Conservation (phyloP, 2,888 invertebrate species). For the Dilophus febrilis region DNA sequence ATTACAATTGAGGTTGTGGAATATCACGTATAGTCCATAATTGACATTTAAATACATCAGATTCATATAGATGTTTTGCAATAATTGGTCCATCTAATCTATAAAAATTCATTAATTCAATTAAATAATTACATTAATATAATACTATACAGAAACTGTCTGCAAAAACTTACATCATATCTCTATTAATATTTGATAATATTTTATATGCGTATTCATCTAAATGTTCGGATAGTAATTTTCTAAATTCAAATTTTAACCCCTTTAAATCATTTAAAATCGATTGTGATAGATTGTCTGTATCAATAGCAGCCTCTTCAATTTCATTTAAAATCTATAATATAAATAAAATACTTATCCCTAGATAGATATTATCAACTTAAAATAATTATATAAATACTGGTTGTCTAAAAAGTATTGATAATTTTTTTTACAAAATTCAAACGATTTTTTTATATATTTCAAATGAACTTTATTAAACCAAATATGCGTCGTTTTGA, state of each 20-base stretch:
- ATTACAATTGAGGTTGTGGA: constrained; percentile 7
- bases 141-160: too few species aligned
- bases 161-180: constrained; percentile 24
- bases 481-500: too few species aligned
- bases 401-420: too few species aligned
- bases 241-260: constrained; percentile 25
- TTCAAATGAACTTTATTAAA: too few species aligned
- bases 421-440: too few species aligned
- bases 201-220: constrained; percentile 29
- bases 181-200: constrained; percentile 27
- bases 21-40: constrained; percentile 23
- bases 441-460: too few species aligned
- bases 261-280: constrained; percentile 20
- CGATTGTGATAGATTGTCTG: constrained; percentile 14
- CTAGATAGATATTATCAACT: too few species aligned
- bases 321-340: constrained; percentile 26
- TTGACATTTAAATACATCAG: constrained; percentile 25
- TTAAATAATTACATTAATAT: too few species aligned
- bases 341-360: too few species aligned
- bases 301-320: constrained; percentile 19
- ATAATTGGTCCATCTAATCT: constrained; percentile 25
- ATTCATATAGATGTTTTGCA: constrained; percentile 23
- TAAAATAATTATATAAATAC: constrained; percentile 1
- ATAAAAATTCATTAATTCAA: not conserved
- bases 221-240: constrained; percentile 21